Evolutionary conservation across 1,140 invertebrate species (phyloP).

Genomic region (Scaptomyza hsui): DNA sequence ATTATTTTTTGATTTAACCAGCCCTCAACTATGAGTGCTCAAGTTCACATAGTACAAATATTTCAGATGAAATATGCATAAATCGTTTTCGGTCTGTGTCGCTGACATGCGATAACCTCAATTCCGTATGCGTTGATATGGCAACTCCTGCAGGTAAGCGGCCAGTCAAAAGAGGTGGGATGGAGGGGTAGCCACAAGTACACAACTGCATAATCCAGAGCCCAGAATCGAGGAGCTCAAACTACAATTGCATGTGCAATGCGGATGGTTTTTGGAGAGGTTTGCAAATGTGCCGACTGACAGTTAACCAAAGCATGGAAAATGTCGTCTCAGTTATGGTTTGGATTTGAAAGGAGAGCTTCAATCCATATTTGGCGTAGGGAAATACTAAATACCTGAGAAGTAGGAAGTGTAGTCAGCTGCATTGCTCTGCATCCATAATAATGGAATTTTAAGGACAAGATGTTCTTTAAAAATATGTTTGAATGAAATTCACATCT

Average conservation of each 20-base stretch:
- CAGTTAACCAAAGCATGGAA: background rate
- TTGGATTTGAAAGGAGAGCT: too few species aligned
- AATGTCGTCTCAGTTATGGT: background rate
- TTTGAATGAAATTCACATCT: background rate
- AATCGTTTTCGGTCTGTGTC: constrained; percentile 51
- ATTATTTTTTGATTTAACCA: constrained; percentile 53
- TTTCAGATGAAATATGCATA: constrained; percentile 36
- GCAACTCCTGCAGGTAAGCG: constrained; percentile 51
- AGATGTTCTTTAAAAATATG: too few species aligned
- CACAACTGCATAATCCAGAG: constrained; percentile 66
- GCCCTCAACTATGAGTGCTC: constrained; percentile 16
- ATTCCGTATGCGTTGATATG: constrained; percentile 69
- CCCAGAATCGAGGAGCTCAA: constrained; percentile 37
- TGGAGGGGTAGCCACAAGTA: constrained; percentile 28
- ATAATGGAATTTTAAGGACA: constrained; percentile 1
- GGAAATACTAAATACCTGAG: background rate
- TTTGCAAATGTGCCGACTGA: constrained; percentile 24
- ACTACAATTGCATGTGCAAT: constrained; percentile 48
- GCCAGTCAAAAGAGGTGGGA: background rate
- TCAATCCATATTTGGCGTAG: too few species aligned
- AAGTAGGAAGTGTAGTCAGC: too few species aligned
- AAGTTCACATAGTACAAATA: constrained; percentile 12
- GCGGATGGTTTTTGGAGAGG: constrained; percentile 15
- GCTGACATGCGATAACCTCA: constrained; percentile 76
- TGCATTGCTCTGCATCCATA: background rate